Evolutionary conservation across 2,797 vertebrate species (phyloP), one percentile per base, ranked within the genome.

Genomic region (Centroberyx gerrardi): DNA sequence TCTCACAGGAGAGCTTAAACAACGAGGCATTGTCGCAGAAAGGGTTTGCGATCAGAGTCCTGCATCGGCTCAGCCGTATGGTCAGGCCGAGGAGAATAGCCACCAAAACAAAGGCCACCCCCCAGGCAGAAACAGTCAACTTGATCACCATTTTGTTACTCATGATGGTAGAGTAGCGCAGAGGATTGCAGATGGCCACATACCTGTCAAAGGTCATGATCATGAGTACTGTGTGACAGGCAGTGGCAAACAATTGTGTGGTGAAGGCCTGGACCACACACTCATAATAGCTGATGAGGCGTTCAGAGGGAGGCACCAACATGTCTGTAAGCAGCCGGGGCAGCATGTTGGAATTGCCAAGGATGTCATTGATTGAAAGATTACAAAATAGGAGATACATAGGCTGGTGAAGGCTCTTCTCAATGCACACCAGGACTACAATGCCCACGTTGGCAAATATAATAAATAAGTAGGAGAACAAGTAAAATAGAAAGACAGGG

Each of bases 381-480:
- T 95, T 94, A 2, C 92, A 93, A 0, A 96, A 92, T 28, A 96
- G 93, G 8, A 94, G 86, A 55, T 95, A 92, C 93, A 94, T 96
- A 28, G 96, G 95, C 69, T 95, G 84, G 33, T 33, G 33, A 33
- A 33, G 33, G 33, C 33, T 33, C 38, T 74, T 84, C 12, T 90
- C 76, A 6, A 29, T 40, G 2, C 33, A 55, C 1, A 91, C 65
- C 12, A 85, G 56, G 17, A 80, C 7, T 0, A 77, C 9, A 51
- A 92, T 67, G 2, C 87, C 80, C 0, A 84, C 2, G 49, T 92
- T 91, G 5, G 51, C 52, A 2, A 77, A 0, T 5, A 88, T 68
- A 4, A 86, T 80, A 1, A 89, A 64, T 0, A 90, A 0, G n/a
- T 90, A 93, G 55, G 22, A 51, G 3, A 90, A 5, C 0, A 90